Evolutionary conservation across 2,797 vertebrate genomes (phyloP), one percentile per base, ranked within the genome.

Genomic region (Tarsius wallacei): DNA sequence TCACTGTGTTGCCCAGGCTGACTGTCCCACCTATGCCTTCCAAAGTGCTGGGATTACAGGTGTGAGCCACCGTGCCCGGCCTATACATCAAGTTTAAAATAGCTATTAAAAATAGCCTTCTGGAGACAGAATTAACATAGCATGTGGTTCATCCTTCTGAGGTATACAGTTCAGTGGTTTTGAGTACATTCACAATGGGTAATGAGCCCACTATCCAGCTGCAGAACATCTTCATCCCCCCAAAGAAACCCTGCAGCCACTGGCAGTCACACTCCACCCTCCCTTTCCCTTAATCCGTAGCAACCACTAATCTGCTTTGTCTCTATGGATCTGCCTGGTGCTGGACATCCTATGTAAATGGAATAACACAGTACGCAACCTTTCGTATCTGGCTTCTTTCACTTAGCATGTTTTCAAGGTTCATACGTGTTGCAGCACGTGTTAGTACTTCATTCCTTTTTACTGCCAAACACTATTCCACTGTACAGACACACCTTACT

Each of bases 31-130:
- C 42, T 42, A 4, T 5, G 42, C 42, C 42, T 42, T 42, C 42
- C 42, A 42, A 42, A 42, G 42, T 42, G 42, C 3, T 42, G 42
- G 42, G 42, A 42, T 42, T 42, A 42, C 42, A 42, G 42, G 42
- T 6, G 7, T 42, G 42, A 42, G 42, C 42, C 42, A 42, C 42
- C 42, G 7, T 42, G 42, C 42, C 42, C 4, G 42, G 42, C 5
- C 42, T 42, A 42, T 6, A 42, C 7, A 70, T 26, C 11, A 71
- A 81, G 4, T 28, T 91, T 85, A 95, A 85, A 59, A 73, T 31
- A 90, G 66, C 22, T 87, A 90, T 36, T 87, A 83, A 93, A 78
- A 97, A 47, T 24, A 94, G 49, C 24, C 94, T 81, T 36, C 73
- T 22, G 55, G 26, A 93, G 5, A 70, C 57, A 59, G 36, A 91